phyloP scores from a whole-genome alignment of 2,113 vertebrate genomes.

The Psilopsiagon aurifrons region DNA sequence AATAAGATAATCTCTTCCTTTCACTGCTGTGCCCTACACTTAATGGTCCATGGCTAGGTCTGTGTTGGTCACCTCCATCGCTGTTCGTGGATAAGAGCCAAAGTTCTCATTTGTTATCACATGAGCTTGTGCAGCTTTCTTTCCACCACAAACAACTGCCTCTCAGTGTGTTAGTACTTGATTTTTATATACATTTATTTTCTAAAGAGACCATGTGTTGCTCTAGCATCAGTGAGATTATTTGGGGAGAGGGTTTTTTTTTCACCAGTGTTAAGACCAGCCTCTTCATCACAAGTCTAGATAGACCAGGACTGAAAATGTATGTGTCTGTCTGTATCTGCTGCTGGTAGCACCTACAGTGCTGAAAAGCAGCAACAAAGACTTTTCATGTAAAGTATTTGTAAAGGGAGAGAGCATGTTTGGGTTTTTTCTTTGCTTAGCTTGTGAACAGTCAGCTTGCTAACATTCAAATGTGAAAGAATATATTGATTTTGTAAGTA shows the following conservation, averaged over 20 bases:
- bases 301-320: background rate
- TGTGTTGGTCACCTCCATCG: accelerated
- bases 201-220: background rate
- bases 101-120: background rate
- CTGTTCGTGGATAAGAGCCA: background rate
- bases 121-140: accelerated
- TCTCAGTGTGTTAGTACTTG: background rate
- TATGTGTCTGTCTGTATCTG: background rate
- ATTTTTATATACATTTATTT: background rate
- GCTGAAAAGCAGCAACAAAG: background rate
- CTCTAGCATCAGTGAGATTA: background rate
- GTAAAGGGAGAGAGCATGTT: background rate
- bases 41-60: background rate
- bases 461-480: background rate
- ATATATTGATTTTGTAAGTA: background rate
- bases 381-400: background rate
- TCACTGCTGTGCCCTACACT: background rate
- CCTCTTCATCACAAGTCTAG: background rate
- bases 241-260: background rate
- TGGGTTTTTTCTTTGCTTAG: background rate
- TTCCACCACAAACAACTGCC: background rate
- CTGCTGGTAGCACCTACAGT: background rate
- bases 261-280: background rate
- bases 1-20: background rate
- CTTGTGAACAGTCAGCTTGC: background rate